Percentiles rank a stretch among this genome's conserved stretches.
These are phyloP conservation scores for Brachionus rubens DNA, from an alignment of 1,140 invertebrate species.

Conservation along the genomic window DNA sequence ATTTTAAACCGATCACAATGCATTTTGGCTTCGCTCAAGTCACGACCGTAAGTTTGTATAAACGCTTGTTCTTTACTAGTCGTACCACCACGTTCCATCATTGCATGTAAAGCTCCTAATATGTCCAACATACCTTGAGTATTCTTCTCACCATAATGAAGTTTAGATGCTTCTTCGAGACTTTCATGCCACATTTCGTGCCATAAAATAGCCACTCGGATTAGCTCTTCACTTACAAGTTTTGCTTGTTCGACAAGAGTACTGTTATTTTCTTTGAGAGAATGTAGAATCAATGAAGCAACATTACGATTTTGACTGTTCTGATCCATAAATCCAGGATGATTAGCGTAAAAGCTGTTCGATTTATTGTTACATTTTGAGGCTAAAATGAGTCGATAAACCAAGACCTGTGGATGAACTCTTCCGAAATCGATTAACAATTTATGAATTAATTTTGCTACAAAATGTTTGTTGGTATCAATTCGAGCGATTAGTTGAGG, in stretches of 20 bases:
- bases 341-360: not conserved
- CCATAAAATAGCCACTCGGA: conserved; percentile 96
- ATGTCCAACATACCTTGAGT: conserved; percentile 77
- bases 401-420: conserved; percentile 74
- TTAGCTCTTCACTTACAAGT: conserved; percentile 88
- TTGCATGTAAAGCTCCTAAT: conserved; percentile 85
- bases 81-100: conserved; percentile 86
- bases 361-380: conserved; percentile 79
- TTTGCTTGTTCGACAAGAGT: conserved; percentile 87
- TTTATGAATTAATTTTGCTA: conserved; percentile 84
- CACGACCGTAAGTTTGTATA: conserved; percentile 80
- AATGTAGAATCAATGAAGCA: conserved; percentile 89
- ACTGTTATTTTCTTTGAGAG: conserved; percentile 87
- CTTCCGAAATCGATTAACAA: conserved; percentile 87
- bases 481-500: conserved; percentile 96
- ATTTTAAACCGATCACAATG: conserved; percentile 83
- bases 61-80: conserved; percentile 96
- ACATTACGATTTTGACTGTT: conserved; percentile 68
- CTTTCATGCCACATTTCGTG: conserved; percentile 99
- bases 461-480: conserved; percentile 81
- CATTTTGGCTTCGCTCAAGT: conserved; percentile 85
- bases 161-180: conserved; percentile 88
- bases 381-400: conserved; percentile 94
- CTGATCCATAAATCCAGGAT: conserved; percentile 39
- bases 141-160: conserved; percentile 87